Percentiles rank a stretch among this genome's conserved stretches.
phyloP scores from a whole-genome alignment of 2,888 invertebrate species.

The Papilio demoleus region DNA sequence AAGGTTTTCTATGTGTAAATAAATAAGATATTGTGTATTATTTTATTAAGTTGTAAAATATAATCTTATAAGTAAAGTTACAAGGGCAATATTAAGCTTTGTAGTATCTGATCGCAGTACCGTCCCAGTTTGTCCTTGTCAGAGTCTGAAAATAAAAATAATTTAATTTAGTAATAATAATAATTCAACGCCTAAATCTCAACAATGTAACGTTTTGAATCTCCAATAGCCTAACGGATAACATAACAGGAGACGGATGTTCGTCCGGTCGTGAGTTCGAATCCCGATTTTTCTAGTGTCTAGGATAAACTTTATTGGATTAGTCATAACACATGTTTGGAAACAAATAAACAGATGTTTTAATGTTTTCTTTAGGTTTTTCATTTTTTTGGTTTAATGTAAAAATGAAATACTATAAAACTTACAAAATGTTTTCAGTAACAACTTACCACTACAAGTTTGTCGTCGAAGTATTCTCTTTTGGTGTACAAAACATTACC shows the following conservation, averaged over 20 bases:
- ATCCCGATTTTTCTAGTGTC: too few relatives aligned
- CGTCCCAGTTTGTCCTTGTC: conserved; percentile 50
- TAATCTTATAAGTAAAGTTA: neutral
- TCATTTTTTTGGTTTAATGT: too few relatives aligned
- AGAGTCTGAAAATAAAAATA: conserved; percentile 51
- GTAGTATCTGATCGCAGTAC: conserved; percentile 53
- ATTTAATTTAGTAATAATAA: neutral
- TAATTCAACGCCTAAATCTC: neutral
- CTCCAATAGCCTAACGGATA: too few relatives aligned
- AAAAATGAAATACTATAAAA: too few relatives aligned
- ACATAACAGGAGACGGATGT: too few relatives aligned
- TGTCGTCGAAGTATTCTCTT: conserved; percentile 58
- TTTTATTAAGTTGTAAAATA: neutral
- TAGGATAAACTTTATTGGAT: too few relatives aligned
- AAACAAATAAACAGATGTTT: too few relatives aligned
- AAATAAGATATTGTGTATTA: too few relatives aligned
- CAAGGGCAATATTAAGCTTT: conserved; percentile 42
- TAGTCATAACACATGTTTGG: too few relatives aligned
- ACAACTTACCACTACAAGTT: conserved; percentile 58
- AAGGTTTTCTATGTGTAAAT: neutral
- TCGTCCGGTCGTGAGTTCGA: too few relatives aligned
- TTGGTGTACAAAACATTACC: conserved; percentile 50
- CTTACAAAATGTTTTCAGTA: neutral
- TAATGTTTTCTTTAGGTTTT: too few relatives aligned
- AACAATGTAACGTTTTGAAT: neutral